Evolutionary conservation across 2,113 vertebrate genomes (phyloP).

Genomic region (Oplegnathus fasciatus): DNA sequence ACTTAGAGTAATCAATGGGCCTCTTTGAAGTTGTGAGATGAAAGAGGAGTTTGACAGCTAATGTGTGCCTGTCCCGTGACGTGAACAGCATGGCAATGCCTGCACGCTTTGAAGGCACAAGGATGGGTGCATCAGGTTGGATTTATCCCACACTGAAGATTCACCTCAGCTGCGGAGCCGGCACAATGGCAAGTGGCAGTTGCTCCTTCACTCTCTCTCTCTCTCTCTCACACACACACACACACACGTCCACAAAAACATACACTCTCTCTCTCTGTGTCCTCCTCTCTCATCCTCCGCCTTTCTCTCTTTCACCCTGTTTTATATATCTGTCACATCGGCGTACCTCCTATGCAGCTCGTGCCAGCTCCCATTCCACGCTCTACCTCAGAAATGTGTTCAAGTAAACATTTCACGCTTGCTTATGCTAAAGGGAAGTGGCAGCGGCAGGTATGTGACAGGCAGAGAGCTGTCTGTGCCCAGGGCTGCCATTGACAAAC

Average conservation of each 20-base stretch:
- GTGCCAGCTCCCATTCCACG: conserved; percentile 82
- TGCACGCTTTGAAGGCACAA: conserved; percentile 81
- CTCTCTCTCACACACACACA: conserved; percentile 24
- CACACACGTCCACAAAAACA: conserved; percentile 9
- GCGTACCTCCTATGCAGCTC: conserved; percentile 75
- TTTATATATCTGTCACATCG: conserved; percentile 84
- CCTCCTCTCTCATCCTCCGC: conserved; percentile 57
- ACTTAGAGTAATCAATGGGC: conserved; percentile 88
- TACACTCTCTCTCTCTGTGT: conserved; percentile 36
- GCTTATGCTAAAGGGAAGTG: conserved; percentile 85
- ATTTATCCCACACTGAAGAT: conserved; percentile 78
- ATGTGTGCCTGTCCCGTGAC: conserved; percentile 83
- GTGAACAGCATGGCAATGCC: conserved; percentile 85
- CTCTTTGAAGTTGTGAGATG: conserved; percentile 87
- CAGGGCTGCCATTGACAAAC: conserved; percentile 62
- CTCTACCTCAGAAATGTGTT: conserved; percentile 81
- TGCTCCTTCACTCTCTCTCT: conserved; percentile 55
- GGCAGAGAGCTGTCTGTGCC: conserved; percentile 78
- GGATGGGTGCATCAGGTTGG: conserved; percentile 75
- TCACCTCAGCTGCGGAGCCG: conserved; percentile 70
- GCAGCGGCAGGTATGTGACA: conserved; percentile 84
- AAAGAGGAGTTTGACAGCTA: conserved; percentile 86
- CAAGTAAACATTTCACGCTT: conserved; percentile 86
- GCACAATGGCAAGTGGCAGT: conserved; percentile 79
- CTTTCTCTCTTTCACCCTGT: conserved; percentile 71